Conservation (phyloP, 2,113 vertebrate species). For the Protobothrops flavoviridis region DNA sequence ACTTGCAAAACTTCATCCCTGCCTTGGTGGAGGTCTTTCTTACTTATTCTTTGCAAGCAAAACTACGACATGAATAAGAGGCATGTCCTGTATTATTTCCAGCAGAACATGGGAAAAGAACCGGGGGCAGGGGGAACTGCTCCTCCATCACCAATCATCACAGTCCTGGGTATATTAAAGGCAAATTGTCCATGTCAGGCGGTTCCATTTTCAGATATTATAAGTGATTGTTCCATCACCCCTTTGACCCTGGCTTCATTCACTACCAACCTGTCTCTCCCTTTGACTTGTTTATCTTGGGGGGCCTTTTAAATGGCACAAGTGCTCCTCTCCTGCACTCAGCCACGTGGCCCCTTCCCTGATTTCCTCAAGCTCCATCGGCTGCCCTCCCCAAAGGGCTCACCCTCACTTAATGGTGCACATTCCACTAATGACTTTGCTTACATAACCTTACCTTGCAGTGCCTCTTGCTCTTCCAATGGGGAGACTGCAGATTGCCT, state of each 20-base stretch:
- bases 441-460: conserved; percentile 55
- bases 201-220: neutral
- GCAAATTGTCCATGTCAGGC: neutral
- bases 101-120: no score
- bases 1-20: neutral
- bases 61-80: neutral
- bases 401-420: conserved; percentile 56
- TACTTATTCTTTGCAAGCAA: neutral
- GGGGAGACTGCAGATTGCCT: conserved; percentile 40
- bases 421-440: conserved; percentile 64
- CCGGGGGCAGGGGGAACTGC: rapidly evolving
- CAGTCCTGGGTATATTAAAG: neutral
- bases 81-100: no score
- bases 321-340: neutral
- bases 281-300: neutral
- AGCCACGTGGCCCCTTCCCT: neutral
- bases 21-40: neutral
- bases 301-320: conserved; percentile 7
- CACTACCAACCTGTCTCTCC: neutral
- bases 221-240: neutral
- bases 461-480: conserved; percentile 31
- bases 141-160: neutral
- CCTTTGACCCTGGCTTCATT: neutral
- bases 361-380: neutral
- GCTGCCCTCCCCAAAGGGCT: conserved; percentile 28